Percentiles rank a stretch among this genome's conserved stretches.
Conservation (phyloP, 1,140 invertebrate species). For the Aphidius gifuensis region DNA sequence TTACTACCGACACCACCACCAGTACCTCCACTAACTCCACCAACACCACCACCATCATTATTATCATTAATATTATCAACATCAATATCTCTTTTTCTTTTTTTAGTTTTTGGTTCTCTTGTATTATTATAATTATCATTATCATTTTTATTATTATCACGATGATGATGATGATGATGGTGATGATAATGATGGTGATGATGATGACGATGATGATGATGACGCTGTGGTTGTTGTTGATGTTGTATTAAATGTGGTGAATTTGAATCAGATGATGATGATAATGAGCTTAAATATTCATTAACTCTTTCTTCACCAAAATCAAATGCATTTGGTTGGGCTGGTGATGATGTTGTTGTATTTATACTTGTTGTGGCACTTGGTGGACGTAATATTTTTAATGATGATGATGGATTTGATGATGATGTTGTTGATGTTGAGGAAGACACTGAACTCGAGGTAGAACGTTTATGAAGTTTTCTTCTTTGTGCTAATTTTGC, state of each 20-base stretch:
- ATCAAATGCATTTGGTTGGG: constrained; percentile 53
- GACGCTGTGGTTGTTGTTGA: constrained; percentile 14
- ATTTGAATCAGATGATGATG: constrained; percentile 49
- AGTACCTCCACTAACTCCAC: no score
- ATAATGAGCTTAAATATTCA: constrained; percentile 56
- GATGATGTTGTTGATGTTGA: constrained; percentile 46
- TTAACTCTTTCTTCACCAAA: constrained; percentile 58
- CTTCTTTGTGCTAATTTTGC: constrained; percentile 71
- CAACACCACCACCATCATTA: not conserved
- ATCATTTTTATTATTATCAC: not conserved
- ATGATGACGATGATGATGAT: no score
- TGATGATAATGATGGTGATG: no score
- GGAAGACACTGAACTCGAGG: constrained; percentile 53
- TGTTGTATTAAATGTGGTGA: constrained; percentile 31
- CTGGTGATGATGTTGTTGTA: constrained; percentile 33
- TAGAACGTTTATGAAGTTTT: constrained; percentile 64
- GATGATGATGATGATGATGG: no score
- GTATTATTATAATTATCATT: not conserved
- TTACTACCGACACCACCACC: not conserved
- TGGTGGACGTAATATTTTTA: constrained; percentile 31
- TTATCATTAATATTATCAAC: not conserved
- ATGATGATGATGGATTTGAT: constrained; percentile 25
- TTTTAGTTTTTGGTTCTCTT: constrained; percentile 14
- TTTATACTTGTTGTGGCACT: constrained; percentile 30
- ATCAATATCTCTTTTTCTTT: constrained; percentile 23